phyloP scores from a whole-genome alignment of 2,888 invertebrate genomes.

The Carabus problematicus region DNA sequence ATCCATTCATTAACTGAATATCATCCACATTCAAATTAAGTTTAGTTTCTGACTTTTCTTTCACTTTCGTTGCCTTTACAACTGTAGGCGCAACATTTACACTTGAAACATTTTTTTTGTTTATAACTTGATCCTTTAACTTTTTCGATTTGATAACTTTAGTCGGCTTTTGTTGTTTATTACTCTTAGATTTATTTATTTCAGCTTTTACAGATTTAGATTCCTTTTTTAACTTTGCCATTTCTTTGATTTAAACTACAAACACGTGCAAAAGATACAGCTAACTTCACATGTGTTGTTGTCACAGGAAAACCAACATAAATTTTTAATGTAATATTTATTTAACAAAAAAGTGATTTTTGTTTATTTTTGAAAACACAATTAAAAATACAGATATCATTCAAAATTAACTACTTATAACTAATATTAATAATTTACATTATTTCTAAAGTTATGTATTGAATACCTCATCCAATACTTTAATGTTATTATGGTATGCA shows the following conservation, averaged over 20 bases:
- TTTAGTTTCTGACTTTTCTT: slow-evolving; percentile 21
- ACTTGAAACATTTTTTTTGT: slow-evolving; percentile 12
- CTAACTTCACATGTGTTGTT: background rate
- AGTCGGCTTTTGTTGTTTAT: background rate
- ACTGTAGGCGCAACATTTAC: slow-evolving; percentile 19
- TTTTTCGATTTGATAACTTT: slow-evolving; percentile 1
- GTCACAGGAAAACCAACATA: background rate
- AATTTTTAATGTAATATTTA: background rate
- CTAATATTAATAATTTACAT: no score
- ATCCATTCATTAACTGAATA: slow-evolving; percentile 52
- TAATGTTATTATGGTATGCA: no score
- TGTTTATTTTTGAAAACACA: background rate
- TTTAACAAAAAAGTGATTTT: background rate
- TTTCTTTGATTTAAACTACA: slow-evolving; percentile 21
- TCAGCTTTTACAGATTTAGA: slow-evolving; percentile 1
- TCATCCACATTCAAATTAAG: slow-evolving; percentile 32
- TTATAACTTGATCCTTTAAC: slow-evolving; percentile 17
- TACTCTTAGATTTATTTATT: slow-evolving; percentile 4
- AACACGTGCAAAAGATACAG: slow-evolving; percentile 27
- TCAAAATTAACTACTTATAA: no score
- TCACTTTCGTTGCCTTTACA: slow-evolving; percentile 18
- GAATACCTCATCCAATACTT: no score
- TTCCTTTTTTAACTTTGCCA: slow-evolving; percentile 43
- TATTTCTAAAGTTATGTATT: no score
- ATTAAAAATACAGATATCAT: no score